These are phyloP conservation scores for Excalfactoria chinensis DNA, from an alignment of 2,113 vertebrate species.

Conservation along the genomic window DNA sequence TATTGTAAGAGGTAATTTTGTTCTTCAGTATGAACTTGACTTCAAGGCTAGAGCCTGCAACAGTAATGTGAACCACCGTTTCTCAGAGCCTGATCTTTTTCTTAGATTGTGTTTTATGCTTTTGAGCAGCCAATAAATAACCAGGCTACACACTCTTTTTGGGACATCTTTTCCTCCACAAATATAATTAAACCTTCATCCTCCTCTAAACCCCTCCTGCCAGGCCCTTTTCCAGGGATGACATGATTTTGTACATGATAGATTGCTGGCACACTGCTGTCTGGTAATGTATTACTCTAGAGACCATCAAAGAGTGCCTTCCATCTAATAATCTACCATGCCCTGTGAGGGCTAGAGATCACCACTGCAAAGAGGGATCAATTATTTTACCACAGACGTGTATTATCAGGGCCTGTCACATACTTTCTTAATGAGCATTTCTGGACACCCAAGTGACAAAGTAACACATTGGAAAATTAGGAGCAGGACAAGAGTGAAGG, in stretches of 20 bases:
- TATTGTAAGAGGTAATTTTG: conserved; percentile 52
- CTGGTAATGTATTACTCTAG: conserved; percentile 20
- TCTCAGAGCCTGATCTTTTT: neutral
- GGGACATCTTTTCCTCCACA: conserved; percentile 48
- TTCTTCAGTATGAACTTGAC: conserved; percentile 45
- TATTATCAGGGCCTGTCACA: conserved; percentile 71
- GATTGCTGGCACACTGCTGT: conserved; percentile 49
- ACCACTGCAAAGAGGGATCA: conserved; percentile 62
- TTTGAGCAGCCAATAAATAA: conserved; percentile 69
- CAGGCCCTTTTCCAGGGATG: conserved; percentile 50
- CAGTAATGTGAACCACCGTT: neutral
- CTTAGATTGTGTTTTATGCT: conserved; percentile 12
- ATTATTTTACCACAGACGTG: conserved; percentile 69
- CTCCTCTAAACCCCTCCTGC: neutral
- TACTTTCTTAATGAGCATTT: conserved; percentile 68
- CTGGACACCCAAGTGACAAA: conserved; percentile 44
- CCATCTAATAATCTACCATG: conserved; percentile 65
- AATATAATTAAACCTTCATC: conserved; percentile 58
- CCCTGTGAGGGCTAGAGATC: conserved; percentile 59
- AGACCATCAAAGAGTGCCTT: conserved; percentile 53
- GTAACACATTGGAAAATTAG: conserved; percentile 68
- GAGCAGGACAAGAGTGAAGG: conserved; percentile 54
- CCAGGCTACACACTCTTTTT: neutral
- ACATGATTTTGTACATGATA: conserved; percentile 50
- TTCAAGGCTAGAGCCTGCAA: conserved; percentile 38